These are phyloP conservation scores for Andricus grossulariae DNA, from an alignment of 1,140 invertebrate species.

Conservation along the genomic window DNA sequence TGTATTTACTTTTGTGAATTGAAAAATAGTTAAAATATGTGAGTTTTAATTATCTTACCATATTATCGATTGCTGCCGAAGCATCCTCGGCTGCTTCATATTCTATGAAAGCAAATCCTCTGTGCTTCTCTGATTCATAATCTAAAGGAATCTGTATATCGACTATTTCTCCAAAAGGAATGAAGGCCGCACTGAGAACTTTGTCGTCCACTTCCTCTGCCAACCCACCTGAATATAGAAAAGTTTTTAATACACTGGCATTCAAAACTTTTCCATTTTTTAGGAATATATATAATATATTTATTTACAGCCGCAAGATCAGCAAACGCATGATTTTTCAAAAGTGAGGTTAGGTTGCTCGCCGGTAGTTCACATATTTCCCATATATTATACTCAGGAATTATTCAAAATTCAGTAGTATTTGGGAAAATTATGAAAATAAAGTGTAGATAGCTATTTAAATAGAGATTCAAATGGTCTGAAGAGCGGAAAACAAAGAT, in stretches of 20 bases:
- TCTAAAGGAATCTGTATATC: constrained; percentile 98
- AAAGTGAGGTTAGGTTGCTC: too few species aligned
- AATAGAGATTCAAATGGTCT: constrained; percentile 32
- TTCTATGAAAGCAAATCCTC: constrained; percentile 99
- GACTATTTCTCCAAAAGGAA: constrained; percentile 98
- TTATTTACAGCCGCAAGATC: too few species aligned
- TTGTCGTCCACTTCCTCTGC: constrained; percentile 99
- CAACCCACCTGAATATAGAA: constrained; percentile 83
- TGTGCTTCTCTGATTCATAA: constrained; percentile 97
- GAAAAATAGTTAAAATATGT: constrained; percentile 2
- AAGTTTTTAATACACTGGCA: too few species aligned
- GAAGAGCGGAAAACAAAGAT: too few species aligned
- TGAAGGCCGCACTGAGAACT: constrained; percentile 95
- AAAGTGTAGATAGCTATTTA: constrained; percentile 27
- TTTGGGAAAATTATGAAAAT: neutral
- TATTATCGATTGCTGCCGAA: constrained; percentile 98
- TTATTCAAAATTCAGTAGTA: too few species aligned
- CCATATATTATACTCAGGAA: too few species aligned
- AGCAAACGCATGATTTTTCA: too few species aligned
- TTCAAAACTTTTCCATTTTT: too few species aligned
- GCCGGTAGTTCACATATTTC: too few species aligned
- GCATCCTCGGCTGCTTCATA: constrained; percentile 97
- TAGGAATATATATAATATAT: too few species aligned
- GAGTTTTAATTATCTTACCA: constrained; percentile 81
- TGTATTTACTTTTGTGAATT: too few species aligned